A percentile compares a stretch with the other conserved stretches of the same genome.
phyloP scores from a whole-genome alignment of 2,888 invertebrate genomes.

The Timandra comae region DNA sequence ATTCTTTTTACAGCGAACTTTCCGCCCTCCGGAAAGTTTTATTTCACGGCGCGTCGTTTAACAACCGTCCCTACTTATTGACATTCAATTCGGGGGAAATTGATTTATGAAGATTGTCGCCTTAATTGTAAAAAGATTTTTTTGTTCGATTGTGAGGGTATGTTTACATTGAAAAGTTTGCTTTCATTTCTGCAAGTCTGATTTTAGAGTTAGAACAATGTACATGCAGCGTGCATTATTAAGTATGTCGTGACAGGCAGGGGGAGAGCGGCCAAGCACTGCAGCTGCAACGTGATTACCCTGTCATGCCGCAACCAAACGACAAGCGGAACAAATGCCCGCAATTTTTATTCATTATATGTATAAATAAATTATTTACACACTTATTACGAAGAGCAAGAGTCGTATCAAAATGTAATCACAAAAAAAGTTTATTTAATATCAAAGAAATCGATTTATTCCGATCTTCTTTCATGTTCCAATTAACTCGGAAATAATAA shows the following conservation, averaged over 20 bases:
- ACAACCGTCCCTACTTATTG: constrained; percentile 75
- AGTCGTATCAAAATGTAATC: constrained; percentile 1
- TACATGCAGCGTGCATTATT: constrained; percentile 63
- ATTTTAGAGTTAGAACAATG: constrained; percentile 38
- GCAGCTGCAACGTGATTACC: constrained; percentile 62
- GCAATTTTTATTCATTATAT: constrained; percentile 43
- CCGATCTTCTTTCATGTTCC: no score
- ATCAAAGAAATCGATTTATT: no score
- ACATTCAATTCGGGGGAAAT: constrained; percentile 77
- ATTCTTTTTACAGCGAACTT: constrained; percentile 73
- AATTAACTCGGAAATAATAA: no score
- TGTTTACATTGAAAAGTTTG: constrained; percentile 1
- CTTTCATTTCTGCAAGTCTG: constrained; percentile 22
- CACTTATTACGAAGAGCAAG: not conserved
- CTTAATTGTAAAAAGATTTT: constrained; percentile 71
- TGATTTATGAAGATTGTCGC: constrained; percentile 77
- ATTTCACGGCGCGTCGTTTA: constrained; percentile 75
- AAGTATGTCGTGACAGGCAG: constrained; percentile 43
- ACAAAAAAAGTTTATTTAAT: constrained; percentile 2
- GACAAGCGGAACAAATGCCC: constrained; percentile 65
- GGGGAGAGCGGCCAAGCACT: constrained; percentile 27
- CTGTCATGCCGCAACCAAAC: constrained; percentile 34
- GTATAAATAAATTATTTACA: constrained; percentile 27
- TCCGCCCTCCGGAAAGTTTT: constrained; percentile 75
- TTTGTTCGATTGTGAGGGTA: constrained; percentile 21